Percentiles rank a stretch among this genome's conserved stretches.
Evolutionary conservation across 2,113 vertebrate species (phyloP).

Genomic region (Calyptomena viridis): DNA sequence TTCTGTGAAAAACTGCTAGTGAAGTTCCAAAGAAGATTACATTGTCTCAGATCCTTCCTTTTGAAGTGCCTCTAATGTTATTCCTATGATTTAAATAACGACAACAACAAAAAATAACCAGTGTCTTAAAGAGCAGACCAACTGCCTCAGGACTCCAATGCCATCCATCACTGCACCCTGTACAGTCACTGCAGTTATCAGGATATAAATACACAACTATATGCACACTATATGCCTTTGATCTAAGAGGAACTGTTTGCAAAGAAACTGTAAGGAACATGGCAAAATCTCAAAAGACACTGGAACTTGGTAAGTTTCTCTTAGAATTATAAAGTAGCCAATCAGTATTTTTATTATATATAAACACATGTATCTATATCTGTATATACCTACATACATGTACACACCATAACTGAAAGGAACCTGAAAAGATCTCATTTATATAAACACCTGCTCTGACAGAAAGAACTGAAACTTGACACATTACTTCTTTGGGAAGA

Average conservation of each 20-base stretch:
- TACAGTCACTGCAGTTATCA: neutral
- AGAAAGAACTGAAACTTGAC: neutral
- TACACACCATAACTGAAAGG: neutral
- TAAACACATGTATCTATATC: neutral
- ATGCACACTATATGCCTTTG: neutral
- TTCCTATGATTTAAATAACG: neutral
- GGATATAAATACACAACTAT: neutral
- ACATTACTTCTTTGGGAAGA: neutral
- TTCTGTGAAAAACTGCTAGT: constrained; percentile 9
- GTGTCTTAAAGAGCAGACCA: neutral
- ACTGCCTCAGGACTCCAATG: neutral
- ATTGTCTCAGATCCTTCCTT: constrained; percentile 5
- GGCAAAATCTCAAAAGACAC: neutral
- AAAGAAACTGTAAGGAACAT: neutral
- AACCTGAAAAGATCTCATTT: neutral
- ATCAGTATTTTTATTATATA: neutral
- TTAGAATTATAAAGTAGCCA: neutral
- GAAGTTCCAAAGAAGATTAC: constrained; percentile 14
- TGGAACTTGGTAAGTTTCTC: neutral
- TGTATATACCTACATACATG: neutral
- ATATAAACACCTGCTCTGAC: neutral
- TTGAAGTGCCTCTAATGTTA: constrained; percentile 12
- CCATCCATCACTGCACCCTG: neutral
- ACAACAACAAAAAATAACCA: neutral
- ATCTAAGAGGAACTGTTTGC: neutral